phyloP scores from a whole-genome alignment of 2,888 invertebrate genomes.

The Sinhomidia bicolor region DNA sequence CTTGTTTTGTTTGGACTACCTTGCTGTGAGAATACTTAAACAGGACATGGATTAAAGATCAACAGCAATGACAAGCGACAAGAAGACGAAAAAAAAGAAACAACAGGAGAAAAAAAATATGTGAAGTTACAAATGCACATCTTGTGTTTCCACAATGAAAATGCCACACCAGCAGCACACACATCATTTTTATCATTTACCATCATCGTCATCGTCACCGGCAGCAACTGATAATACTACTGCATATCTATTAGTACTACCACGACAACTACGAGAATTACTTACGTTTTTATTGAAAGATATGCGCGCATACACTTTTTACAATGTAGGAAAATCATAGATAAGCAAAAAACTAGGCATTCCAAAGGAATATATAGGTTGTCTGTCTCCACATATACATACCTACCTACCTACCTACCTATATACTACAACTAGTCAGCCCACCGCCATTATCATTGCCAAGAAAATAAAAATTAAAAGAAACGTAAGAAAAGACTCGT shows the following conservation, averaged over 20 bases:
- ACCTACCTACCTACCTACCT: background rate
- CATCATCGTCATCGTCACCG: background rate
- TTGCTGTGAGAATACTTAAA: conserved; percentile 52
- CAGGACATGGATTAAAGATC: conserved; percentile 68
- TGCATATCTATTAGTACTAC: background rate
- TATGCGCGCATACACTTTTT: too few relatives aligned
- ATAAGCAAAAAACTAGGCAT: conserved; percentile 16
- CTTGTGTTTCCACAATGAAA: conserved; percentile 34
- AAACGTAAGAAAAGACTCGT: background rate
- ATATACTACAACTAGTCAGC: background rate
- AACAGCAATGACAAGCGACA: background rate
- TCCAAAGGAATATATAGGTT: conserved; percentile 16
- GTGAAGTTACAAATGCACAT: conserved; percentile 32
- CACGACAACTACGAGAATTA: conserved; percentile 44
- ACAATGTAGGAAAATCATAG: too few relatives aligned
- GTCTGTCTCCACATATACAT: background rate
- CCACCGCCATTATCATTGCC: too few relatives aligned
- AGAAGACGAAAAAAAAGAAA: conserved; percentile 1
- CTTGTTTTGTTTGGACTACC: conserved; percentile 54
- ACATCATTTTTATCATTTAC: background rate
- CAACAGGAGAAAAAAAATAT: conserved; percentile 34
- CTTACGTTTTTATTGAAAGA: conserved; percentile 31
- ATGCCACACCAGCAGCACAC: background rate
- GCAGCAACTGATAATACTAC: background rate
- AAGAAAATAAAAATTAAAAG: too few relatives aligned